Conservation (phyloP, 2,797 vertebrate species). For the Chanos chanos region DNA sequence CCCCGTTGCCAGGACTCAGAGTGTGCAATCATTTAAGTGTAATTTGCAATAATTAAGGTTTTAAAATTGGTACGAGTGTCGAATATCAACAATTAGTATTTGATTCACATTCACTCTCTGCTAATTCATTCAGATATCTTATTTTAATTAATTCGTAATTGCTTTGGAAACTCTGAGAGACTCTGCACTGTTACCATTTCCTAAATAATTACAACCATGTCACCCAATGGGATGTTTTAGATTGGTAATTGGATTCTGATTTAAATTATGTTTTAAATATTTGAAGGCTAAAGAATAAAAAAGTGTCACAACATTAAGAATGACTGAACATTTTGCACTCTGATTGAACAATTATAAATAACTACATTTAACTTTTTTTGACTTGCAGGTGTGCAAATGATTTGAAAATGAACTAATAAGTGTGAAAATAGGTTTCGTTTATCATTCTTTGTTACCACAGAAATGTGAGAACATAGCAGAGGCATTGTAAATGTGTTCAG, state of each 20-base stretch:
- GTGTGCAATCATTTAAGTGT: slow-evolving; percentile 26
- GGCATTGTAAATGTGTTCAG: slow-evolving; percentile 6
- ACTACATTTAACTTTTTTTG: slow-evolving; percentile 28
- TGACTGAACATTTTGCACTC: slow-evolving; percentile 8
- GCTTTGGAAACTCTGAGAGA: slow-evolving; percentile 45
- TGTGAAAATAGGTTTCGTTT: slow-evolving; percentile 31
- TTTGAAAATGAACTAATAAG: slow-evolving; percentile 21
- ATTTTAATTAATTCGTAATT: slow-evolving; percentile 56
- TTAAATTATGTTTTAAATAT: slow-evolving; percentile 56
- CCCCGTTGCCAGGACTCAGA: slow-evolving; percentile 13
- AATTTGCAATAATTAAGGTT: slow-evolving; percentile 44
- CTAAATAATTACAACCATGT: slow-evolving; percentile 51
- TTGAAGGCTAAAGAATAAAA: slow-evolving; percentile 44
- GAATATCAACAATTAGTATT: slow-evolving; percentile 31
- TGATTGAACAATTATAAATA: slow-evolving; percentile 30
- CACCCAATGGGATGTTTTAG: slow-evolving; percentile 48
- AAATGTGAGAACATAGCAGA: slow-evolving; percentile 12
- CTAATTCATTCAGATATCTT: slow-evolving; percentile 48
- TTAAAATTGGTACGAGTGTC: slow-evolving; percentile 23
- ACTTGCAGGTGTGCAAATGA: slow-evolving; percentile 21
- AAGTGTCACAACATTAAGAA: slow-evolving; percentile 38
- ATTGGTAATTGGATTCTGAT: slow-evolving; percentile 56
- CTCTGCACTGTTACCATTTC: slow-evolving; percentile 32
- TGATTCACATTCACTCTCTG: slow-evolving; percentile 40
- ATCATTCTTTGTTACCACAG: slow-evolving; percentile 5